Percentiles rank a stretch among this genome's conserved stretches.
These are phyloP conservation scores for Heliornis fulica DNA, from an alignment of 2,113 vertebrate genomes.

Conservation along the genomic window DNA sequence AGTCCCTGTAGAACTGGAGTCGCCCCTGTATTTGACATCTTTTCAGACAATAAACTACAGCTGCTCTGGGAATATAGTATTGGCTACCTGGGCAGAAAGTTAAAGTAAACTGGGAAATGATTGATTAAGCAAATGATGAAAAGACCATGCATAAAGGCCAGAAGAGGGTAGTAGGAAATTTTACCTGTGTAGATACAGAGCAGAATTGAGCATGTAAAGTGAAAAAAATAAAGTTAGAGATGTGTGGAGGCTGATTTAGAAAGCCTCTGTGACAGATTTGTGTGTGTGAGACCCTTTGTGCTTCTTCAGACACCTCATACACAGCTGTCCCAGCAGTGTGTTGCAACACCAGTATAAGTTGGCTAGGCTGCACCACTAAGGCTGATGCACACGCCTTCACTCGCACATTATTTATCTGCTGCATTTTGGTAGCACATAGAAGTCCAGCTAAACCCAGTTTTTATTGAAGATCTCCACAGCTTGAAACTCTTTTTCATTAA, in stretches of 20 bases:
- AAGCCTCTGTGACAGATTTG: background rate
- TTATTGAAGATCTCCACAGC: background rate
- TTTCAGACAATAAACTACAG: background rate
- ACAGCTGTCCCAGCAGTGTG: background rate
- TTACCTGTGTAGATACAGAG: background rate
- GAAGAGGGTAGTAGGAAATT: background rate
- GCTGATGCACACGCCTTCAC: no score
- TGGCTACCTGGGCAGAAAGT: background rate
- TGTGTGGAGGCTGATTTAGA: background rate
- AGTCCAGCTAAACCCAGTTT: background rate
- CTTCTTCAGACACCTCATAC: background rate
- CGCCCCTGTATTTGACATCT: background rate
- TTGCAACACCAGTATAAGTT: background rate
- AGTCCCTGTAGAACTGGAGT: background rate
- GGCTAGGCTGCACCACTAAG: background rate
- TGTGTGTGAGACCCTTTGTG: fast-evolving
- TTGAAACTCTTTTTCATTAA: background rate
- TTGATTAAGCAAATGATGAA: background rate
- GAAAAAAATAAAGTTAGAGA: background rate
- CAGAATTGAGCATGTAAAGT: background rate
- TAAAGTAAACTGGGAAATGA: background rate
- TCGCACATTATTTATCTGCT: background rate
- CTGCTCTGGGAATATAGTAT: background rate
- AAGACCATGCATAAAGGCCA: background rate
- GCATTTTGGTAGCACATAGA: background rate